phyloP scores from a whole-genome alignment of 2,888 invertebrate genomes.

The Orthonychiurus folsomi region DNA sequence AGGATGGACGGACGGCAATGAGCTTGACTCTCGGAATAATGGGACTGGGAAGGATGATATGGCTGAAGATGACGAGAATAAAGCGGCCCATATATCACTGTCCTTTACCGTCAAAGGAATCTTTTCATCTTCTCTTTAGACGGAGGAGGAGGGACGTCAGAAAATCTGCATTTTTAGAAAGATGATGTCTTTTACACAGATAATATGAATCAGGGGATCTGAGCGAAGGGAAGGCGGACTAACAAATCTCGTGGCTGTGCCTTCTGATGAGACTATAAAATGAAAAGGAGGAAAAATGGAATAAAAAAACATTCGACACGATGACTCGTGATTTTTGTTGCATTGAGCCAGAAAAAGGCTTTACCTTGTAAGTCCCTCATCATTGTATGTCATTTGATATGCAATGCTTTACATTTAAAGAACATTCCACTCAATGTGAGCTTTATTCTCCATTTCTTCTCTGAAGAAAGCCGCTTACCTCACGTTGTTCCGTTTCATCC shows the following conservation, averaged over 20 bases:
- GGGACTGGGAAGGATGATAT: too few relatives aligned
- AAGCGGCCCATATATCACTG: too few relatives aligned
- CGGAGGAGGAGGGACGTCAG: not conserved
- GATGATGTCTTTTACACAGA: conserved; percentile 18
- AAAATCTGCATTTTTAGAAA: not conserved
- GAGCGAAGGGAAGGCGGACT: not conserved
- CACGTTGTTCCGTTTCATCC: too few relatives aligned
- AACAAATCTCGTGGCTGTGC: not conserved
- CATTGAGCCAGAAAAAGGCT: conserved; percentile 19
- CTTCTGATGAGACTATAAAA: not conserved
- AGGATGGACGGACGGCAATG: not conserved
- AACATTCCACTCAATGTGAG: conserved; percentile 13
- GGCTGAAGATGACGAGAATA: too few relatives aligned
- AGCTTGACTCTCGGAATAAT: not conserved
- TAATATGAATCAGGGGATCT: conserved; percentile 14
- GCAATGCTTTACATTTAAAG: conserved; percentile 11
- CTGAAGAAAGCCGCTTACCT: conserved; percentile 1
- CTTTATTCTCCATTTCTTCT: not conserved
- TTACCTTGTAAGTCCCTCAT: not conserved
- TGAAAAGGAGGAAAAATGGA: not conserved
- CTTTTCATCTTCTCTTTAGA: not conserved
- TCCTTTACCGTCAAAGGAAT: not conserved
- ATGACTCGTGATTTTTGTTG: conserved; percentile 29
- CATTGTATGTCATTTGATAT: not conserved
- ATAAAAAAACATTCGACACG: conserved; percentile 17